Evolutionary conservation across 2,888 invertebrate species (phyloP), one percentile per base, ranked within the genome.

Genomic region (Drosophila conformis): DNA sequence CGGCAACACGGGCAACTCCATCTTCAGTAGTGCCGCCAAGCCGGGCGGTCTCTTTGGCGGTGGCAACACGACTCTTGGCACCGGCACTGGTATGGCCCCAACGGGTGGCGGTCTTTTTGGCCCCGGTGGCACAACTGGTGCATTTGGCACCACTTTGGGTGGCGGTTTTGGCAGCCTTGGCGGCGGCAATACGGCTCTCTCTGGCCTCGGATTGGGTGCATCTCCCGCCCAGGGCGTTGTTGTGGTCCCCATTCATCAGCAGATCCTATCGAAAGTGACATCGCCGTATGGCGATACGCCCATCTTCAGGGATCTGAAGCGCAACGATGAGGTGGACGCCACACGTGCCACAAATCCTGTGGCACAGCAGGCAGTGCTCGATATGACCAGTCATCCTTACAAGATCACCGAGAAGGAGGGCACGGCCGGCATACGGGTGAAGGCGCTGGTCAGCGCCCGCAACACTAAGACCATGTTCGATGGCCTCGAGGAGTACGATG

Each of bases 221-320:
- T 65, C 88, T 33, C 91, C 91, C 60, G 76, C 87, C 51, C 93
- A 92, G 60, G 93, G 92, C 18, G 84, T 90, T 49, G 57, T 56
- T 0, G 25, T 69, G 2, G 92, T 93, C 42, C 94, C 94, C 3
- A 94, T 96, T 0, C 96, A 96, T 92, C 96, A 96, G 75, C 96
- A 96, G 90, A 96, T 96, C 31, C 92, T 97, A 64, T 95, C 96
- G 0, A 93, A 98, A 48, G 96, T 96, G 0, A 95, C 96, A 1
- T 95, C 96, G 0, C 98, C 98, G 0, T 98, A 97, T 90, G 98
- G 98, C 0, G 97, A 98, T 91, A 96, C 96, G 40, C 96, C 97
- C 0, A 95, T 98, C 1, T 96, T 97, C 92, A 96, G 96, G 87
- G 97, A 97, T 90, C 92, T 97, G 0, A 92, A 94, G 49, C 92